A percentile compares a stretch with the other conserved stretches of the same genome.
These are phyloP conservation scores for Listrodromus nycthemerus DNA, from an alignment of 2,888 invertebrate genomes.

Conservation along the genomic window DNA sequence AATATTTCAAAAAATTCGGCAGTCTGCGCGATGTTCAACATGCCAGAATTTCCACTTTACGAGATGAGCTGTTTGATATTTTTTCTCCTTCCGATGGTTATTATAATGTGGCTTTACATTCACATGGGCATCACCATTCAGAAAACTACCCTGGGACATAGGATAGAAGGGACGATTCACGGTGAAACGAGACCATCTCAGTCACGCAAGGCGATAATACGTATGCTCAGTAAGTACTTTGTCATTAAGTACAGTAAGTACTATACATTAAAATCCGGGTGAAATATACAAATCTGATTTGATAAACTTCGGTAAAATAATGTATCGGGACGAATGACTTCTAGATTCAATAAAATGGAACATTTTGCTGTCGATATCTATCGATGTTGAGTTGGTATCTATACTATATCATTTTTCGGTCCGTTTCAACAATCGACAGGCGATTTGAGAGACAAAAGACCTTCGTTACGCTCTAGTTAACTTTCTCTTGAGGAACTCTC, in stretches of 20 bases:
- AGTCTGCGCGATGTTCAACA: conserved; percentile 89
- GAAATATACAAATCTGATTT: too few relatives aligned
- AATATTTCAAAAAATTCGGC: conserved; percentile 87
- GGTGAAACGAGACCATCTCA: conserved; percentile 90
- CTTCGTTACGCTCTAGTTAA: too few relatives aligned
- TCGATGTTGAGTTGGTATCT: not conserved
- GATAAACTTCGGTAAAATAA: too few relatives aligned
- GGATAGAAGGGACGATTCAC: conserved; percentile 89
- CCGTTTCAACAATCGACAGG: too few relatives aligned
- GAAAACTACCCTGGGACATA: conserved; percentile 75
- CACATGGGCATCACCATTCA: conserved; percentile 90
- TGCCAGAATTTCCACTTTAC: conserved; percentile 89
- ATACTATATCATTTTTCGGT: too few relatives aligned
- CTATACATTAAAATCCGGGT: not conserved
- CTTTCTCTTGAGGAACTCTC: not conserved
- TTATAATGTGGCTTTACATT: conserved; percentile 92
- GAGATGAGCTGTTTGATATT: conserved; percentile 93
- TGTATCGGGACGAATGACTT: too few relatives aligned
- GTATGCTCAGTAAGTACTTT: conserved; percentile 90
- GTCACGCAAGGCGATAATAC: conserved; percentile 90
- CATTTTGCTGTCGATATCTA: not conserved
- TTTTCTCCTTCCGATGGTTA: conserved; percentile 90
- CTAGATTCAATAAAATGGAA: not conserved
- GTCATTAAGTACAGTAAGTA: too few relatives aligned
- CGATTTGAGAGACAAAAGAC: too few relatives aligned